Conservation (phyloP, 2,888 invertebrate species). For the Scaptomyza reducta region DNA sequence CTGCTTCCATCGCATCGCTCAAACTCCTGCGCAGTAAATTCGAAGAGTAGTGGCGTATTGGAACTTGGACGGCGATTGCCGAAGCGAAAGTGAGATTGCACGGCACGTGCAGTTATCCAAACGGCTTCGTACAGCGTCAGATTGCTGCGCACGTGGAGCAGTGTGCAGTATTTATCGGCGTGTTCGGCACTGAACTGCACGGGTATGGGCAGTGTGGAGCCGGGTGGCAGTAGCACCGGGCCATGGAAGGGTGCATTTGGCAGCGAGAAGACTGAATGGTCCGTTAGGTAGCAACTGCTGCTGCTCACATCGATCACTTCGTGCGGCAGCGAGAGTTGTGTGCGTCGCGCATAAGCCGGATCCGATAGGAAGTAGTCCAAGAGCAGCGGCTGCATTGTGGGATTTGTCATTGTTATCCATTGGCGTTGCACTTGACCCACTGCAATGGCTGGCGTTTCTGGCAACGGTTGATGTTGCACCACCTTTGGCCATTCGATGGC, state of each 20-base stretch:
- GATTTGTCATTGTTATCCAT: constrained; percentile 82
- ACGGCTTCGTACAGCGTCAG: constrained; percentile 95
- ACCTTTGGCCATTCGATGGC: constrained; percentile 84
- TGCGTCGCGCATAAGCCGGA: constrained; percentile 77
- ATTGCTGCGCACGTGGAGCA: constrained; percentile 90
- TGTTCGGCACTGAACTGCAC: constrained; percentile 79
- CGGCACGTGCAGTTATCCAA: constrained; percentile 92
- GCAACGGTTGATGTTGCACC: constrained; percentile 75
- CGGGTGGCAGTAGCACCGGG: constrained; percentile 74
- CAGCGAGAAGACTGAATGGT: constrained; percentile 81
- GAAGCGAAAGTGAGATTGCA: constrained; percentile 93
- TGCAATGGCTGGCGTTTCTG: constrained; percentile 80
- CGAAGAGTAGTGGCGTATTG: constrained; percentile 90
- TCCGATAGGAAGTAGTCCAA: constrained; percentile 81
- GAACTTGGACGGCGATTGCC: constrained; percentile 94
- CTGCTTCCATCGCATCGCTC: constrained; percentile 84
- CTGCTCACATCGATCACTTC: constrained; percentile 82
- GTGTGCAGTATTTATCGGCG: constrained; percentile 82
- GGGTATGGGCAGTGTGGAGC: constrained; percentile 73
- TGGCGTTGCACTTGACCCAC: constrained; percentile 79
- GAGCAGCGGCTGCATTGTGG: constrained; percentile 78
- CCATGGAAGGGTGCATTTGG: constrained; percentile 49
- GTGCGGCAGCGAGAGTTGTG: constrained; percentile 79
- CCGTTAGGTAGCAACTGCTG: constrained; percentile 81
- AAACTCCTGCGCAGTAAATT: constrained; percentile 87